Percentiles rank a stretch among this genome's conserved stretches.
Evolutionary conservation across 2,113 vertebrate genomes (phyloP).

Genomic region (Saccopteryx leptura): DNA sequence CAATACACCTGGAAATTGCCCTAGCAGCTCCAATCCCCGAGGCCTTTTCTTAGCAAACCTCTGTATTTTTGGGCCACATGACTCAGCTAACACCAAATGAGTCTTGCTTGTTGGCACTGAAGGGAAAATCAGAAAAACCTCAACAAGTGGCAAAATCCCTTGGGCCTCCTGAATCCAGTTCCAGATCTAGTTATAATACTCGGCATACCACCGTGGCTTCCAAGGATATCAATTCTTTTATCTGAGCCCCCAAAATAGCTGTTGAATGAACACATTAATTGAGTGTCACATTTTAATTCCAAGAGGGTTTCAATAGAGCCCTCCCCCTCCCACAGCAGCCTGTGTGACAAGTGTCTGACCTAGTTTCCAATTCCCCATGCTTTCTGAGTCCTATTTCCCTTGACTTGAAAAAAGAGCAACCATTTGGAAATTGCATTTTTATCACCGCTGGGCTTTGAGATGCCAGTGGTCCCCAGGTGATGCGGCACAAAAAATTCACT

Average conservation of each 20-base stretch:
- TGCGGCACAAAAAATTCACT: not conserved
- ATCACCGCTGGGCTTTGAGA: not conserved
- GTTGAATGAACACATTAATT: not conserved
- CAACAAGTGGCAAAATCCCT: not conserved
- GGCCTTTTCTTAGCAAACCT: not conserved
- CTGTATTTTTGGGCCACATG: not conserved
- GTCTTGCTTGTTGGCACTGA: not conserved
- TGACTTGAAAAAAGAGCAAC: not conserved
- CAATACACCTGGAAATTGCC: not conserved
- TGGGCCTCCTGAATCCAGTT: not conserved
- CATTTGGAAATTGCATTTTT: not conserved
- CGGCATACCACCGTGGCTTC: not conserved
- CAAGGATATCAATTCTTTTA: not conserved
- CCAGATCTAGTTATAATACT: not conserved
- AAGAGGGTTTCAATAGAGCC: not conserved
- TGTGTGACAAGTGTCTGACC: not conserved
- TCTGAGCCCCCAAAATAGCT: not conserved
- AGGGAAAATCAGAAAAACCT: not conserved
- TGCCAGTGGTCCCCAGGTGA: not conserved
- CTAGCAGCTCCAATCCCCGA: not conserved
- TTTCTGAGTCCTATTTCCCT: constrained; percentile 13
- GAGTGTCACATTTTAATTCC: constrained; percentile 1
- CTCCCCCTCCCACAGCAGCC: not conserved
- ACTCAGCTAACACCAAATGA: not conserved
- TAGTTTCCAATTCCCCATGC: constrained; percentile 21